phyloP scores from a whole-genome alignment of 2,797 vertebrate genomes.

The Poeciliopsis paucimaculata region DNA sequence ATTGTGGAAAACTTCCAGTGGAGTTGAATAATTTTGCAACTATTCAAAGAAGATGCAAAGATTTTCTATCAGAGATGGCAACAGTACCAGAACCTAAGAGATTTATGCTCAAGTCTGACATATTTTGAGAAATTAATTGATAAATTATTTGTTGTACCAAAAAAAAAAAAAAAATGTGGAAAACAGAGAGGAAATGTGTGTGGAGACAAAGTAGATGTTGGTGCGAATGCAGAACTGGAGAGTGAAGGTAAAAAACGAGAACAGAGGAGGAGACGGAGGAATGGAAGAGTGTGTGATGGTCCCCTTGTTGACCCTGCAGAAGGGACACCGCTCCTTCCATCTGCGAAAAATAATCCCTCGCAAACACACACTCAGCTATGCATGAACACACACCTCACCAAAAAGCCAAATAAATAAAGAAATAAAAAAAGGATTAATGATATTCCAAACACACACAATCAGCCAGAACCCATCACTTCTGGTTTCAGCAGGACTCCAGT shows the following conservation, averaged over 20 bases:
- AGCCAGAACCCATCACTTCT: constrained; percentile 64
- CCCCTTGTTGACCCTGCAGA: constrained; percentile 71
- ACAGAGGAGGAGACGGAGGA: constrained; percentile 29
- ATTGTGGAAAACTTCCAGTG: not conserved
- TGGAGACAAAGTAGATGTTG: constrained; percentile 28
- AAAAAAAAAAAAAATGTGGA: not conserved
- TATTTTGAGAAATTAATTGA: not conserved
- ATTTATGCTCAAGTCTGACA: not conserved
- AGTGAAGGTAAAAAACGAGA: constrained; percentile 13
- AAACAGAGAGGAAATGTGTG: constrained; percentile 9
- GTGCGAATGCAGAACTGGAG: constrained; percentile 37
- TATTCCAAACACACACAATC: constrained; percentile 66
- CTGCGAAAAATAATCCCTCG: constrained; percentile 68
- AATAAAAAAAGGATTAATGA: constrained; percentile 54
- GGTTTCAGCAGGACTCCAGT: constrained; percentile 47
- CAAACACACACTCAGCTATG: constrained; percentile 40
- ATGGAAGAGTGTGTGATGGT: constrained; percentile 72
- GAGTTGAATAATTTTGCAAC: not conserved
- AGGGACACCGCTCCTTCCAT: constrained; percentile 67
- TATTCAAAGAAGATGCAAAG: not conserved
- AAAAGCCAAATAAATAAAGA: constrained; percentile 27
- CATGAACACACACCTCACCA: constrained; percentile 54
- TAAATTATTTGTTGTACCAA: not conserved
- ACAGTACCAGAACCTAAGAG: not conserved
- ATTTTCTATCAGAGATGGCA: not conserved